A percentile compares a stretch with the other conserved stretches of the same genome.
Evolutionary conservation across 35 echinoderm and acorn worm species (phyloP).

Genomic region (Eucidaris tribuloides): DNA sequence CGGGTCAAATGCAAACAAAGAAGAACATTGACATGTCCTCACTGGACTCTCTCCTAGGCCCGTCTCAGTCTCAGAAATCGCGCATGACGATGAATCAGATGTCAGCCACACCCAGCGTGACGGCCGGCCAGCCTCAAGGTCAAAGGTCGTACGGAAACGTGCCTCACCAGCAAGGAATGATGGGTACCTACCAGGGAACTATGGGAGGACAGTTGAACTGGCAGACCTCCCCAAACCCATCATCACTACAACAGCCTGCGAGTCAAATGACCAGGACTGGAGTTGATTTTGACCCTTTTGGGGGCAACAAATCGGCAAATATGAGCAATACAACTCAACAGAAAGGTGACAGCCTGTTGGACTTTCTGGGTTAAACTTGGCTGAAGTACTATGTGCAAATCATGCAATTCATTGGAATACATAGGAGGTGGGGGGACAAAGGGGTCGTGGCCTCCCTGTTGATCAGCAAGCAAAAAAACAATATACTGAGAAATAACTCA

Average conservation of each 20-base stretch:
- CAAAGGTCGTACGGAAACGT: background rate
- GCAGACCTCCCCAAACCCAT: background rate
- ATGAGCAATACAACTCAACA: background rate
- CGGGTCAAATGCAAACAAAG: slow-evolving; percentile 26
- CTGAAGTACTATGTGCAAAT: no score
- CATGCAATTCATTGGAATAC: no score
- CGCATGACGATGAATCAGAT: slow-evolving; percentile 75
- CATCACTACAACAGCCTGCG: background rate
- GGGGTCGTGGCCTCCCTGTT: no score
- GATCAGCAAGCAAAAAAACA: no score
- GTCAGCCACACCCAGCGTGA: slow-evolving; percentile 19
- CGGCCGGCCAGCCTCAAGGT: slow-evolving; percentile 11
- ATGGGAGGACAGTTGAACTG: slow-evolving; percentile 32
- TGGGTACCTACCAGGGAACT: slow-evolving; percentile 30
- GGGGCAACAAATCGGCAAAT: background rate
- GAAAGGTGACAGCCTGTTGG: slow-evolving; percentile 31
- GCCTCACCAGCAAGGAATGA: slow-evolving; percentile 31
- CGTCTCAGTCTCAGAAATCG: slow-evolving; percentile 50
- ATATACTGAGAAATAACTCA: no score
- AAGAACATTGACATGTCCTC: slow-evolving; percentile 78
- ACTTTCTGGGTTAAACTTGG: slow-evolving; percentile 37
- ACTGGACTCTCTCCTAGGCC: slow-evolving; percentile 76
- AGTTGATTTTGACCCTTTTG: slow-evolving; percentile 38
- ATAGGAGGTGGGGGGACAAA: no score
- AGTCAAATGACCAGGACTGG: background rate